Evolutionary conservation across 2,888 invertebrate species (phyloP).

Genomic region (Ceraclea dissimilis): DNA sequence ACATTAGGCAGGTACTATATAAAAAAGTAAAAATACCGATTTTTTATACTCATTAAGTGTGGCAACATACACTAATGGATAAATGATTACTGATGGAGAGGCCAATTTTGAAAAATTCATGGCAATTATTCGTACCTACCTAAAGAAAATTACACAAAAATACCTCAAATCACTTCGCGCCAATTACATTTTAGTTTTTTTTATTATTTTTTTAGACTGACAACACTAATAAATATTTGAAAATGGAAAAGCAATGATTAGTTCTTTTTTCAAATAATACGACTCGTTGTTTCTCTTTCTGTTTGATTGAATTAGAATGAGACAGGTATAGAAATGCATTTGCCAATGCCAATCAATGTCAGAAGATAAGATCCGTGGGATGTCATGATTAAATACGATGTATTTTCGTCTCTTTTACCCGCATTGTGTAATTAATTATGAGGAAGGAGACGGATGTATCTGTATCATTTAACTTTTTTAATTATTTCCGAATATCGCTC

Average conservation of each 20-base stretch:
- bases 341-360: conserved; percentile 24
- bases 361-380: no score
- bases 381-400: no score
- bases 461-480: no score
- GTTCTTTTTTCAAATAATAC: conserved; percentile 11
- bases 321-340: conserved; percentile 10
- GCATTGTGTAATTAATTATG: no score
- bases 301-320: conserved; percentile 5
- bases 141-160: conserved; percentile 18
- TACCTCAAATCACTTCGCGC: conserved; percentile 15
- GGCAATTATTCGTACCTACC: conserved; percentile 4
- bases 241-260: conserved; percentile 21
- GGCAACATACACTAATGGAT: conserved; percentile 8
- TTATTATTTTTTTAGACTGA: conserved; percentile 10
- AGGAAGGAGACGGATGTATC: no score
- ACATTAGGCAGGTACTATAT: no score
- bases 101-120: conserved; percentile 12
- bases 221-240: conserved; percentile 13
- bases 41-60: background rate
- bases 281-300: conserved; percentile 5
- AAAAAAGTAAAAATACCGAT: background rate
- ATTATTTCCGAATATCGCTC: no score
- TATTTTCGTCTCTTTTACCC: no score
- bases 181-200: conserved; percentile 9
- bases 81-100: conserved; percentile 12